Base-by-base conservation (phyloP, 2,888 invertebrate species). In the Netelia melanura region DNA sequence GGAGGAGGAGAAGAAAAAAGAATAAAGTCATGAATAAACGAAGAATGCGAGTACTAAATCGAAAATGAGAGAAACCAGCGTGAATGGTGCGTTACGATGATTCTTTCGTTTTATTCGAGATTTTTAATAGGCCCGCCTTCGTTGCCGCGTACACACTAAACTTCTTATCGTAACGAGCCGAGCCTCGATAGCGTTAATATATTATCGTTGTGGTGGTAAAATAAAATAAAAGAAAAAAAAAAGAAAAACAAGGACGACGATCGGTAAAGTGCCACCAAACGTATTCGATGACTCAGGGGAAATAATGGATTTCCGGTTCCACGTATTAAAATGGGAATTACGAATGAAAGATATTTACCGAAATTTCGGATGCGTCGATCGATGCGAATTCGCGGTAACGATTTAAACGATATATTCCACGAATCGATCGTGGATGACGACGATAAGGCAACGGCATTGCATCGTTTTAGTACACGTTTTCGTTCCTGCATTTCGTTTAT, bases 221-320 rank as follows among this genome's bases (percentile, higher is more conserved):
- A 71, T 14, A 56, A 54, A 14, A 17, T 0, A 17, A 17, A 17
- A 0, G 0, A 17, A 17, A 17, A 17, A 17, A 17, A 0, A 17
- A 17, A 17, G 0, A 0, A 17, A 81, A 54, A 56, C 61, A 61
- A 25, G 70, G 81, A 84, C 70, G 30, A 56, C 68, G 54, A 56
- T 58, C 14, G 30, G 9, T 30, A 2, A 25, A 14, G 21, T 17
- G 71, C 56, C 56, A 71, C n/a, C 17, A 38, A 17, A 10, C 21
- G 21, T 17, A 54, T 58, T 21, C 1, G 8, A 23, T 58, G 17
- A 58, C 21, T 58, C 58, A 58, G 9, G 48, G 67, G 67, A 78
- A 77, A 70, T 81, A 83, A 83, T 81, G 74, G 81, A 81, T 86
- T 86, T 86, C 86, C 86, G 86, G 86, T 83, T 86, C 77, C 81